Evolutionary conservation across 2,888 invertebrate genomes (phyloP).

Genomic region (Lithophane socia): DNA sequence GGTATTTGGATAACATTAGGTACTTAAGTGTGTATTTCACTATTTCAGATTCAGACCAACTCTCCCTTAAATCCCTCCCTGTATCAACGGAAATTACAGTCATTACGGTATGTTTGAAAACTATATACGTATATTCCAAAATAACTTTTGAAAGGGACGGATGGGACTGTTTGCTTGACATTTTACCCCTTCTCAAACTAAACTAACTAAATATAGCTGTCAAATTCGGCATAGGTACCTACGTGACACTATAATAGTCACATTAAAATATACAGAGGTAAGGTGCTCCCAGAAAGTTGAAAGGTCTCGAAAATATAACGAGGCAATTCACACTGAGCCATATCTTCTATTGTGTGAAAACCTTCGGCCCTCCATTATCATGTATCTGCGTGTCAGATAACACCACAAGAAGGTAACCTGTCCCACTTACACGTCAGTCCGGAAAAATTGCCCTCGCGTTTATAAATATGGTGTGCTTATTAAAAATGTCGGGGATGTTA

Average conservation of each 20-base stretch:
- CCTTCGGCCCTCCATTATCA: slow-evolving; percentile 29
- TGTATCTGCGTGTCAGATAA: slow-evolving; percentile 40
- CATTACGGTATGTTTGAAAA: slow-evolving; percentile 24
- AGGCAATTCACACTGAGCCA: slow-evolving; percentile 45
- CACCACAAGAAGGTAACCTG: slow-evolving; percentile 2
- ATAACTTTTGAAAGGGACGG: slow-evolving; percentile 37
- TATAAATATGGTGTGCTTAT: slow-evolving; percentile 34
- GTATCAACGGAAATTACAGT: slow-evolving; percentile 47
- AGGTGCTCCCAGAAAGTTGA: slow-evolving; percentile 24
- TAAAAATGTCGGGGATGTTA: slow-evolving; percentile 1
- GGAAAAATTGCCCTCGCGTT: slow-evolving; percentile 33
- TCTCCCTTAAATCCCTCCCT: slow-evolving; percentile 27
- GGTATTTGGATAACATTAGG: slow-evolving; percentile 9
- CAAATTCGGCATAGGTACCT: slow-evolving; percentile 16
- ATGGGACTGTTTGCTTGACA: slow-evolving; percentile 45
- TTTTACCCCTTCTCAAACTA: slow-evolving; percentile 33
- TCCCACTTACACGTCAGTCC: slow-evolving; percentile 39
- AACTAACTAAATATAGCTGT: slow-evolving; percentile 34
- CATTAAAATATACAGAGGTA: slow-evolving; percentile 29
- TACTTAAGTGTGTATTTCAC: not conserved
- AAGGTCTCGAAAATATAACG: slow-evolving; percentile 46
- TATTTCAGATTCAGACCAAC: not conserved
- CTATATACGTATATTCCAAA: slow-evolving; percentile 28
- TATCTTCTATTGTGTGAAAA: slow-evolving; percentile 48
- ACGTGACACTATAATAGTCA: slow-evolving; percentile 25